Percentiles rank a stretch among this genome's conserved stretches.
Evolutionary conservation across 2,888 invertebrate species (phyloP).

Genomic region (Mythimna impura): DNA sequence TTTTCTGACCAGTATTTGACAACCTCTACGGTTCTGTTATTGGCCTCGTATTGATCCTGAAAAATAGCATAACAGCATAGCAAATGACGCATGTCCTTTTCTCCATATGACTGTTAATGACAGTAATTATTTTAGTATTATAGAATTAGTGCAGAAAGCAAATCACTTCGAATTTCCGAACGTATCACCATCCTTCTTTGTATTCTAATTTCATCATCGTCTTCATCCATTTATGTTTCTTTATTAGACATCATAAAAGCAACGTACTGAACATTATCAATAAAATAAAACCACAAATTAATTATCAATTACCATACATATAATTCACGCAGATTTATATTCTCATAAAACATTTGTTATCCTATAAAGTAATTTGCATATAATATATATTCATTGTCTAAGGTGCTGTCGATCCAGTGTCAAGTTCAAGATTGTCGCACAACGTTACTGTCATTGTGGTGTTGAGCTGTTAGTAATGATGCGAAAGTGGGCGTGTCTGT

Average conservation of each 20-base stretch:
- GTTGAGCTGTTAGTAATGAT: background rate
- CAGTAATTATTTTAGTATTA: no score
- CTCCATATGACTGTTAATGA: no score
- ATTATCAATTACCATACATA: background rate
- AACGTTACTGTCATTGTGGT: background rate
- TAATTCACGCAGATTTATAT: background rate
- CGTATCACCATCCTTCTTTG: no score
- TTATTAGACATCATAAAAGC: background rate
- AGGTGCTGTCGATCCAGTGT: slow-evolving; percentile 1
- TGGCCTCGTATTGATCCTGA: no score
- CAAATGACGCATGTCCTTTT: no score
- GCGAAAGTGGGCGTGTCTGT: background rate
- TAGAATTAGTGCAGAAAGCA: no score
- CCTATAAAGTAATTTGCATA: background rate
- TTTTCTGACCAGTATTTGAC: no score
- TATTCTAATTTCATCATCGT: no score
- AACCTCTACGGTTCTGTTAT: no score
- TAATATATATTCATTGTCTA: slow-evolving; percentile 24
- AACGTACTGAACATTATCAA: background rate
- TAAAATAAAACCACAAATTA: background rate
- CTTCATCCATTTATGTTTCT: no score
- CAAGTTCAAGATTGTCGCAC: slow-evolving; percentile 40
- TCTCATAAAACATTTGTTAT: slow-evolving; percentile 1
- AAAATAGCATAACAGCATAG: no score
- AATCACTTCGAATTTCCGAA: no score